Conservation (phyloP, 1,140 invertebrate genomes). For the Formica selysi region DNA sequence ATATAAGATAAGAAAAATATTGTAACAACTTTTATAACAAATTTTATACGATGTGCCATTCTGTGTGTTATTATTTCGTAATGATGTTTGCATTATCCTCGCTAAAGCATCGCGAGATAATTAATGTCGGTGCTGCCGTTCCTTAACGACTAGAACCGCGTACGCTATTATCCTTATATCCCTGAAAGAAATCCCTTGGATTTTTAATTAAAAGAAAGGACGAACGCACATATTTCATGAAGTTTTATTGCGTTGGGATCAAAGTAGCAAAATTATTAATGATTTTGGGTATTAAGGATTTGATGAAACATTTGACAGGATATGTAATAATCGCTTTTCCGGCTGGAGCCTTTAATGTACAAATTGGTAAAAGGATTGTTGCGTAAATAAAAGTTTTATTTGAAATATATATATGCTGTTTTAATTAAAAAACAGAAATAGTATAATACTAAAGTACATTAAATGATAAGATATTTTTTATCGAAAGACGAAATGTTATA, state of each 20-base stretch:
- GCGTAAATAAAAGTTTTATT: neutral
- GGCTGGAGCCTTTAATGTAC: neutral
- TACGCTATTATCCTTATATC: constrained; percentile 75
- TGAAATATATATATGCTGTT: too few species aligned
- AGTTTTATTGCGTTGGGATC: neutral
- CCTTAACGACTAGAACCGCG: constrained; percentile 67
- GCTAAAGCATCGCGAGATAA: constrained; percentile 75
- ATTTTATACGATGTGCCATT: neutral
- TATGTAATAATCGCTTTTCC: neutral
- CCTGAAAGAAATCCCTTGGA: constrained; percentile 63
- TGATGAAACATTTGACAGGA: neutral
- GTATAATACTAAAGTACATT: neutral
- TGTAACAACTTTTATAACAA: neutral
- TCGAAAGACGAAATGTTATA: neutral
- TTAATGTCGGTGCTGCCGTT: constrained; percentile 73
- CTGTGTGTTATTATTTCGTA: constrained; percentile 60
- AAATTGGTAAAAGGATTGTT: neutral
- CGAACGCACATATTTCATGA: constrained; percentile 27
- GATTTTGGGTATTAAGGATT: neutral
- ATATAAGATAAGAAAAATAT: neutral
- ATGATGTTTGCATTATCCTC: constrained; percentile 77
- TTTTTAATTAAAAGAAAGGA: constrained; percentile 77
- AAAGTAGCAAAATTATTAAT: constrained; percentile 42
- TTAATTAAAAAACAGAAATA: neutral
- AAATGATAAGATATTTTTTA: neutral